Evolutionary conservation across 2,888 invertebrate genomes (phyloP), one percentile per base, ranked within the genome.

Genomic region (Coelopa pilipes): DNA sequence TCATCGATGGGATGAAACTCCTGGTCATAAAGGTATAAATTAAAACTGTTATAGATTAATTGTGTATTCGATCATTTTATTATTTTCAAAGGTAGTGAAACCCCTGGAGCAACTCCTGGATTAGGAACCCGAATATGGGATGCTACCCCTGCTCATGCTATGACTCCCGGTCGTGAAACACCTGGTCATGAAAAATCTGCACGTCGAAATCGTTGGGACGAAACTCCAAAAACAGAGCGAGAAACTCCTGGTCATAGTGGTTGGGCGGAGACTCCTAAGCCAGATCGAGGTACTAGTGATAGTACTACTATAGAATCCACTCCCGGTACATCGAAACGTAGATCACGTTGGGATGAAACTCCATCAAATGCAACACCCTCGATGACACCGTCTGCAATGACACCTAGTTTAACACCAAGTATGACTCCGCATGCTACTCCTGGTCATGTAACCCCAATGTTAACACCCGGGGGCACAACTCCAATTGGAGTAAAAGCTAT

Each of bases 261-360:
- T 1, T 99, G 99, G 99, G 99, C 99, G 17, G 99, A 99, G 89
- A 99, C 99, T 0, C 99, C 99, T 0, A 93, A 97, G 76, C 96
- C 98, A 0, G 98, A 98, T 86, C 92, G 98, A 72, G 93, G 93
- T 4, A 91, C 91, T 0, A 92, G 92, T 13, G 89, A 90, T 62
- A 90, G 90, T 81, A 90, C 92, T 13, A 94, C 95, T 70, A 93
- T 96, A 82, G 97, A 97, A 87, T 96, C 98, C 0, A 98, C 98
- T 0, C 97, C 98, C 0, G 95, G 96, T 49, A 94, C 96, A 0
- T 96, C 97, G 70, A 99, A 99, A 88, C 91, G 99, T 0, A 92
- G 98, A 72, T 97, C 98, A 74, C 92, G 99, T 76, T 99, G 99
- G 99, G 99, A 99, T 87, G 98, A 99, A 88, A 99, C 99, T 0